Evolutionary conservation across 2,797 vertebrate species (phyloP).

Genomic region (Mormyrops boulengeri): DNA sequence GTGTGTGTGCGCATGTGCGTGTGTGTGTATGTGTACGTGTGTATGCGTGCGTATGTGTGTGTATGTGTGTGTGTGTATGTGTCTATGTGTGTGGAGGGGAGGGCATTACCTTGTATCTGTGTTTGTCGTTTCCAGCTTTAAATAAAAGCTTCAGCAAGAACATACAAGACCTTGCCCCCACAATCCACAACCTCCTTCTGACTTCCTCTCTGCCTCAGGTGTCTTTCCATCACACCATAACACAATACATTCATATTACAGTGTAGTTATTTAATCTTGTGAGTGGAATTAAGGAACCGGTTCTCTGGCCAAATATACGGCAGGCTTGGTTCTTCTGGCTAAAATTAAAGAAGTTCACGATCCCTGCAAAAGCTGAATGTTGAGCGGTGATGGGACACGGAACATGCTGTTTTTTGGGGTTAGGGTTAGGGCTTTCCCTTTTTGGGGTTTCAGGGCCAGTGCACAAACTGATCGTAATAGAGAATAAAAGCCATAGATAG

Average conservation of each 20-base stretch:
- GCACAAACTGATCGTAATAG: background rate
- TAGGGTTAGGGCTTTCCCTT: background rate
- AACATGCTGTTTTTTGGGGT: background rate
- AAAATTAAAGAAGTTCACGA: background rate
- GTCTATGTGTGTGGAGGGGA: too few species aligned
- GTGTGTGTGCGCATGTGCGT: accelerated
- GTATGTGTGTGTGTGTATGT: too few species aligned
- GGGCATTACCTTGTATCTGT: background rate
- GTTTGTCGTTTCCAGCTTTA: background rate
- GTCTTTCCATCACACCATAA: background rate
- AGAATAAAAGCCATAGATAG: background rate
- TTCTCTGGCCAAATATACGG: background rate
- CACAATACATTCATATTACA: background rate
- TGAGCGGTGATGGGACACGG: background rate
- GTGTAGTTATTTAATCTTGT: background rate
- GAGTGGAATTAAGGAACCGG: background rate
- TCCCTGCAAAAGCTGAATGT: background rate
- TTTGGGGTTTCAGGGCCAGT: background rate
- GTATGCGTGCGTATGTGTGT: too few species aligned
- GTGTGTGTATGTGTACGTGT: too few species aligned
- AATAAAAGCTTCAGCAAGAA: background rate
- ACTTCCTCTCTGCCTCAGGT: background rate
- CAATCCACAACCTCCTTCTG: background rate
- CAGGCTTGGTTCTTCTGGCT: background rate
- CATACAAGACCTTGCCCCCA: background rate